Conservation (phyloP, 30 jellyfish, hydroid and myxozoan genomes). For the Aurelia coerulea region DNA sequence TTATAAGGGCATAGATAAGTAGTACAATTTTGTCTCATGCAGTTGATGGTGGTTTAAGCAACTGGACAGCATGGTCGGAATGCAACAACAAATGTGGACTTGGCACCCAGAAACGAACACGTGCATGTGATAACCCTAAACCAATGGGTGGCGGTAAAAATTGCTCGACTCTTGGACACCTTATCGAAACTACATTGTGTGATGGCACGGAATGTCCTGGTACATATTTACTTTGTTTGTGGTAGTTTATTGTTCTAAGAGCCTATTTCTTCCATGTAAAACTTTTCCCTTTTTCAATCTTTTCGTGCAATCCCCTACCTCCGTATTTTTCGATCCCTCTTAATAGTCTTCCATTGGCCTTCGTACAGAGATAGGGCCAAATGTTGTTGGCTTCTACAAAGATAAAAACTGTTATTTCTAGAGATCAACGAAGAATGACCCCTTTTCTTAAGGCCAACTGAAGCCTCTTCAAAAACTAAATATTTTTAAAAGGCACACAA, state of each 20-base stretch:
- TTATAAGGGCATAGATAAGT: too few relatives aligned
- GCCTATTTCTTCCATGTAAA: not conserved
- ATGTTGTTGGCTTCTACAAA: too few relatives aligned
- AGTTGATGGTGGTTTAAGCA: slow-evolving; percentile 55
- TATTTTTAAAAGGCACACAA: too few relatives aligned
- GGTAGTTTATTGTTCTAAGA: not conserved
- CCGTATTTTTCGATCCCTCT: too few relatives aligned
- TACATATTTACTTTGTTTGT: not conserved
- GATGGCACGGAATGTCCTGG: slow-evolving; percentile 58
- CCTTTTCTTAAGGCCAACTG: too few relatives aligned
- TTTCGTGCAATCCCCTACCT: too few relatives aligned
- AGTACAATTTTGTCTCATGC: not conserved
- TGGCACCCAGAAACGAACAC: slow-evolving; percentile 28
- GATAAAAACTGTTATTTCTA: too few relatives aligned
- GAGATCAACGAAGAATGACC: too few relatives aligned
- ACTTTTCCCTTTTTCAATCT: too few relatives aligned
- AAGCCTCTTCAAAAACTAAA: too few relatives aligned
- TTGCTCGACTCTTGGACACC: slow-evolving; percentile 46
- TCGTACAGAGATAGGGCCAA: too few relatives aligned
- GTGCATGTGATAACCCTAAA: slow-evolving; percentile 43
- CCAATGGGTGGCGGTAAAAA: slow-evolving; percentile 60
- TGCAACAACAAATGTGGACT: slow-evolving; percentile 54
- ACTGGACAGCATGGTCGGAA: slow-evolving; percentile 44
- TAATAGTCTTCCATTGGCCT: too few relatives aligned
- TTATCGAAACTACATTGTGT: slow-evolving; percentile 21